phyloP scores from a whole-genome alignment of 2,113 vertebrate genomes.

The Paratilapia polleni region DNA sequence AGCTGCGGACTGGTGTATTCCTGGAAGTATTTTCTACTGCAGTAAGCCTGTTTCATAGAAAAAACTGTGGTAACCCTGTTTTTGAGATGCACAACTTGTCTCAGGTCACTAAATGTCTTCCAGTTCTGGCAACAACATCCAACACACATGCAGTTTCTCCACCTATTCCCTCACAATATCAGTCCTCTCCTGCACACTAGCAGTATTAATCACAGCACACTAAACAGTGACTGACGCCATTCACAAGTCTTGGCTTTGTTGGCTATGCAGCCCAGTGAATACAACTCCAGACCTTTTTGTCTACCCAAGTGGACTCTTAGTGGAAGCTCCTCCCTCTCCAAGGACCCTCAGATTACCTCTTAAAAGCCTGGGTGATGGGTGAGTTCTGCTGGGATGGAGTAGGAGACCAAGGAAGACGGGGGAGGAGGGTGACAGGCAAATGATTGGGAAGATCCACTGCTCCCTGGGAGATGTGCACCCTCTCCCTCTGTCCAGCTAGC shows the following conservation, averaged over 20 bases:
- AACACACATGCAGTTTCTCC: conserved; percentile 19
- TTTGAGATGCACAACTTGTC: conserved; percentile 3
- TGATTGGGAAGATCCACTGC: conserved; percentile 86
- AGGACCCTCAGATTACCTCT: conserved; percentile 82
- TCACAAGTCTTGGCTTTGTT: conserved; percentile 84
- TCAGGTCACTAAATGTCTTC: neutral
- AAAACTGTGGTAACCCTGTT: neutral
- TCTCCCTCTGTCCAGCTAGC: conserved; percentile 71
- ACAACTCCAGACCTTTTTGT: conserved; percentile 86
- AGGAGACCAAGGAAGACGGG: conserved; percentile 18
- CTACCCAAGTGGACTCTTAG: conserved; percentile 88
- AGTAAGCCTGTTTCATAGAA: neutral
- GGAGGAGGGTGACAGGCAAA: conserved; percentile 61
- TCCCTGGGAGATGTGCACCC: conserved; percentile 78
- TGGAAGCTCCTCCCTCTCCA: conserved; percentile 77
- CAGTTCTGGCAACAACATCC: conserved; percentile 19
- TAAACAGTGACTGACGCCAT: conserved; percentile 88
- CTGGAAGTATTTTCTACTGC: conserved; percentile 15
- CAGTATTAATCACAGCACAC: conserved; percentile 89
- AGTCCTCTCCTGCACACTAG: conserved; percentile 60
- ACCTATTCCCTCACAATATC: conserved; percentile 29
- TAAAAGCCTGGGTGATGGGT: conserved; percentile 77
- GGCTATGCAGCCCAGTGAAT: conserved; percentile 84
- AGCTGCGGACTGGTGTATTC: conserved; percentile 38
- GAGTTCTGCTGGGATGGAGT: conserved; percentile 44